Evolutionary conservation across 2,797 vertebrate genomes (phyloP).

Genomic region (Phalanger gymnotis): DNA sequence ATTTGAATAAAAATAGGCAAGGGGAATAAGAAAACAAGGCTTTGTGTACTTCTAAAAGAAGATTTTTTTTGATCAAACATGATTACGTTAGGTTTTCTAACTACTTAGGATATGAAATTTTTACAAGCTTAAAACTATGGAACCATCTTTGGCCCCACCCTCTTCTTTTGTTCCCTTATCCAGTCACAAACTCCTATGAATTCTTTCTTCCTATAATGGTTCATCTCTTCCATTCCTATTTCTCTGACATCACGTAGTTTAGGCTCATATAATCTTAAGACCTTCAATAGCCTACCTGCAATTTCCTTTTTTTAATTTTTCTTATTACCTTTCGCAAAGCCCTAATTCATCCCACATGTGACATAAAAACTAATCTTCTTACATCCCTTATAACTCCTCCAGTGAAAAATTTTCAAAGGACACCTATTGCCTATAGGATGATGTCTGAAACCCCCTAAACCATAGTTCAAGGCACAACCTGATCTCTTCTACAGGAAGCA

Average conservation of each 20-base stretch:
- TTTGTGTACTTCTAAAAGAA: slow-evolving; percentile 7
- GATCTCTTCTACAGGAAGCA: neutral
- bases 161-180: neutral
- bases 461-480: neutral
- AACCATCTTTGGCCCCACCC: neutral
- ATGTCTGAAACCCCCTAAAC: neutral
- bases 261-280: neutral
- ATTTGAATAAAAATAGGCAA: slow-evolving; percentile 3
- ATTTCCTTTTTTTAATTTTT: neutral
- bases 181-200: neutral
- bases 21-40: neutral
- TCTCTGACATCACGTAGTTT: neutral
- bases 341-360: neutral
- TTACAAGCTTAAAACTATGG: neutral
- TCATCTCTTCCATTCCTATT: neutral
- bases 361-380: neutral
- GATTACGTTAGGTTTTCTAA: neutral
- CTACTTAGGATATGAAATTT: neutral
- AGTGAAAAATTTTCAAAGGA: neutral
- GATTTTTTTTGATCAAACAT: neutral
- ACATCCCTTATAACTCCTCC: neutral
- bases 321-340: neutral
- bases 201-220: neutral
- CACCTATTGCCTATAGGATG: neutral
- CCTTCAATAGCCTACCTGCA: neutral